Evolutionary conservation across 2,797 vertebrate species (phyloP).

Genomic region (Cryptoblepharus egeriae): DNA sequence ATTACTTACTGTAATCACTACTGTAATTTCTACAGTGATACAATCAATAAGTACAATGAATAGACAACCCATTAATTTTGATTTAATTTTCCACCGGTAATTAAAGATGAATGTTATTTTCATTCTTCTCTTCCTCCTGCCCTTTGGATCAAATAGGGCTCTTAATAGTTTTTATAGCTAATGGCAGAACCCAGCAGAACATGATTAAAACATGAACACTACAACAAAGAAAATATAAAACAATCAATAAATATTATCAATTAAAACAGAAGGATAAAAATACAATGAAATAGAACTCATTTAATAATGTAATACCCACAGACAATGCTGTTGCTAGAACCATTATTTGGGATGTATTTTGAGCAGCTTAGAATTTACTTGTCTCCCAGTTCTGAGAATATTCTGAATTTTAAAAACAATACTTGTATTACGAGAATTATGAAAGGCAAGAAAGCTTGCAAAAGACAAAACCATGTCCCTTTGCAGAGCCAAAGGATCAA

Average conservation of each 20-base stretch:
- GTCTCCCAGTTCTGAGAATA: background rate
- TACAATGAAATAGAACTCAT: background rate
- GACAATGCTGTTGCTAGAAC: background rate
- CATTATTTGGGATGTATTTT: background rate
- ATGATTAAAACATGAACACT: background rate
- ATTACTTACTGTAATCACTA: slow-evolving; percentile 33
- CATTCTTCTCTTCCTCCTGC: background rate
- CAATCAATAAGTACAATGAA: background rate
- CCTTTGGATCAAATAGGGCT: background rate
- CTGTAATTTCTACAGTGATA: background rate
- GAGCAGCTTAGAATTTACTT: background rate
- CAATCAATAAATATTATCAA: background rate
- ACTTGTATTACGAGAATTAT: background rate
- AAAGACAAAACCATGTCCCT: too few relatives aligned
- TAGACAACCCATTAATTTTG: background rate
- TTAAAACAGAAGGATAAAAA: background rate
- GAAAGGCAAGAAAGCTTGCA: too few relatives aligned
- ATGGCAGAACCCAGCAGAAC: background rate
- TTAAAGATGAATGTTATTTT: background rate
- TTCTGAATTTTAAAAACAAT: background rate
- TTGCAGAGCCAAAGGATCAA: too few relatives aligned
- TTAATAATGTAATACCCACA: background rate
- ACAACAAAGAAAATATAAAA: background rate
- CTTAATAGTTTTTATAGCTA: background rate
- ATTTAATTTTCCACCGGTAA: background rate